A percentile compares a stretch with the other conserved stretches of the same genome.
Conservation (phyloP, 2,888 invertebrate genomes). For the Apamea monoglypha region DNA sequence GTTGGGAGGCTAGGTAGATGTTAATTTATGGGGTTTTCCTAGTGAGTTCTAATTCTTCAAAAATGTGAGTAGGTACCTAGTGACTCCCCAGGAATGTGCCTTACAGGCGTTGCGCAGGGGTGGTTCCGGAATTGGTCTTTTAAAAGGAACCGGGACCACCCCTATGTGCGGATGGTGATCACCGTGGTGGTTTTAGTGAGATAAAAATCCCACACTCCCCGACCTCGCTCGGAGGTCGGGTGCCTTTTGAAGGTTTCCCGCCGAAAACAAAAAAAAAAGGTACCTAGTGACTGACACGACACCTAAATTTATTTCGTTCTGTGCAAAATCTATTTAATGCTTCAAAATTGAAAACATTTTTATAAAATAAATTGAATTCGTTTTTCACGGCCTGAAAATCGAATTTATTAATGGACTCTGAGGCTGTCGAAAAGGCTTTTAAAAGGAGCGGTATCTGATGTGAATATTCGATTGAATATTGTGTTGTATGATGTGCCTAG, state of each 20-base stretch:
- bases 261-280: too few relatives aligned
- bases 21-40: background rate
- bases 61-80: background rate
- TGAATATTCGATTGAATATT: slow-evolving; percentile 4
- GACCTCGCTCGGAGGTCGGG: too few relatives aligned
- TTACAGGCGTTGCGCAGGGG: too few relatives aligned
- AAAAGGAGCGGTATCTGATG: slow-evolving; percentile 12
- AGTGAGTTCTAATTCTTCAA: background rate
- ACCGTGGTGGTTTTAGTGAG: too few relatives aligned
- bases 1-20: too few relatives aligned
- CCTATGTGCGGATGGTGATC: too few relatives aligned
- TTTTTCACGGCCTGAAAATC: slow-evolving; percentile 20
- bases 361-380: slow-evolving; percentile 19
- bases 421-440: slow-evolving; percentile 12
- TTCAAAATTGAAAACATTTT: slow-evolving; percentile 2
- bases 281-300: background rate
- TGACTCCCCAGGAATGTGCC: too few relatives aligned
- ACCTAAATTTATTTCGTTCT: background rate
- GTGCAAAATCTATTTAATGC: background rate
- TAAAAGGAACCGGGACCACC: too few relatives aligned
- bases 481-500: background rate
- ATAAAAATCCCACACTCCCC: too few relatives aligned
- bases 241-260: too few relatives aligned
- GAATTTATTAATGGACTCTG: slow-evolving; percentile 26
- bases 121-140: too few relatives aligned